Percentiles rank a stretch among this genome's conserved stretches.
Conservation (phyloP, 2,797 vertebrate genomes). For the Falco biarmicus region DNA sequence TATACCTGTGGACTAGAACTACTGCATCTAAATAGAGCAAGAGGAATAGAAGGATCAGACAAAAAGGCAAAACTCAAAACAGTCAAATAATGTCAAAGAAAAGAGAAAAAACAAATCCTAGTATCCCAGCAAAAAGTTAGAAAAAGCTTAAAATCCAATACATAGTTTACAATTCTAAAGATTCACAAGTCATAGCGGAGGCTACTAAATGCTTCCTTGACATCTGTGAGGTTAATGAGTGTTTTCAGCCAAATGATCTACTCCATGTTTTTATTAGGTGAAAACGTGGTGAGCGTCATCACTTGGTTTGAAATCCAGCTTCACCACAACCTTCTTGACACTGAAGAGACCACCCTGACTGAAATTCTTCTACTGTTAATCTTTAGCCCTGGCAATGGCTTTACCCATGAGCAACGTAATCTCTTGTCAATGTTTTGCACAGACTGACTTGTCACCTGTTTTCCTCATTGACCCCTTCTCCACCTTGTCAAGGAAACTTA, state of each 20-base stretch:
- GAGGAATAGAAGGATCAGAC: background rate
- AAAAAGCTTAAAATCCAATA: background rate
- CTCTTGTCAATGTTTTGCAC: background rate
- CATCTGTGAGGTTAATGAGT: background rate
- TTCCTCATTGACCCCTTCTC: background rate
- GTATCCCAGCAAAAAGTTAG: background rate
- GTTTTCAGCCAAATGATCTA: background rate
- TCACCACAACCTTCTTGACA: background rate
- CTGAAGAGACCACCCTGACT: background rate
- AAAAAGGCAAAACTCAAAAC: background rate
- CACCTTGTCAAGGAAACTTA: background rate
- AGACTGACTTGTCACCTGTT: background rate
- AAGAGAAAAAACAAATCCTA: background rate
- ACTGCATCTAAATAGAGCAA: background rate
- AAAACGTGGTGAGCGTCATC: background rate
- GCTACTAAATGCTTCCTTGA: background rate
- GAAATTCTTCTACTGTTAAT: background rate
- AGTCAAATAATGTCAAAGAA: background rate
- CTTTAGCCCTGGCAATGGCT: background rate
- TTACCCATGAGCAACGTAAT: background rate
- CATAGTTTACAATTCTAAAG: background rate
- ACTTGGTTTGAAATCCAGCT: background rate
- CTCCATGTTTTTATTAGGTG: accelerated
- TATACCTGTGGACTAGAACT: background rate
- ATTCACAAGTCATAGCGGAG: background rate